These are phyloP conservation scores for Acanthurus leucopareius DNA, from an alignment of 2,797 vertebrate genomes.

Conservation along the genomic window DNA sequence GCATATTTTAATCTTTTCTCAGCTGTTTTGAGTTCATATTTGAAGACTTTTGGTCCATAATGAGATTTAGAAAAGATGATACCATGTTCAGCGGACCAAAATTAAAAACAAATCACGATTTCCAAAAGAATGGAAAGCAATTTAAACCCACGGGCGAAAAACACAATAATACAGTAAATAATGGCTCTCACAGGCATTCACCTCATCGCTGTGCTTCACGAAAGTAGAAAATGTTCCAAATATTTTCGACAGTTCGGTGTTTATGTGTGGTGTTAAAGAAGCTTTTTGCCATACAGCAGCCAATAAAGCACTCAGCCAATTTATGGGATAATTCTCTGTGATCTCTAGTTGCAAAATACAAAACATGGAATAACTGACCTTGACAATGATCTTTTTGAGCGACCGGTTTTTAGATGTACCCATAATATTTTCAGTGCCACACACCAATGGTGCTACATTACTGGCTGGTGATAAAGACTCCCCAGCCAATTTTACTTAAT, in stretches of 20 bases:
- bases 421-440: conserved; percentile 24
- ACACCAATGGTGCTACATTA: conserved; percentile 22
- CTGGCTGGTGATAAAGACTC: conserved; percentile 18
- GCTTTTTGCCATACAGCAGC: conserved; percentile 42
- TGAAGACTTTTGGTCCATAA: conserved; percentile 20
- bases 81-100: conserved; percentile 26
- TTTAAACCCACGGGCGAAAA: conserved; percentile 15
- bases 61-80: conserved; percentile 28
- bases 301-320: conserved; percentile 68
- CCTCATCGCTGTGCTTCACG: conserved; percentile 17
- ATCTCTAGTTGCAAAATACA: conserved; percentile 53
- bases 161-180: conserved; percentile 8
- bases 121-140: conserved; percentile 8
- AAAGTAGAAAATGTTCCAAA: conserved; percentile 52
- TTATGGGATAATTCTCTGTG: conserved; percentile 59
- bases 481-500: conserved; percentile 23
- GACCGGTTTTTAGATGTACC: conserved; percentile 36
- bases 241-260: conserved; percentile 26
- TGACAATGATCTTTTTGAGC: conserved; percentile 43
- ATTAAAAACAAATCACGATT: conserved; percentile 33
- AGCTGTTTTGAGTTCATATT: conserved; percentile 39
- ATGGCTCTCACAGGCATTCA: conserved; percentile 10
- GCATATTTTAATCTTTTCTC: conserved; percentile 53
- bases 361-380: conserved; percentile 58
- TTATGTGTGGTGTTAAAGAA: conserved; percentile 40